These are phyloP conservation scores for Danio choprae DNA, from an alignment of 2,797 vertebrate species.

Conservation along the genomic window DNA sequence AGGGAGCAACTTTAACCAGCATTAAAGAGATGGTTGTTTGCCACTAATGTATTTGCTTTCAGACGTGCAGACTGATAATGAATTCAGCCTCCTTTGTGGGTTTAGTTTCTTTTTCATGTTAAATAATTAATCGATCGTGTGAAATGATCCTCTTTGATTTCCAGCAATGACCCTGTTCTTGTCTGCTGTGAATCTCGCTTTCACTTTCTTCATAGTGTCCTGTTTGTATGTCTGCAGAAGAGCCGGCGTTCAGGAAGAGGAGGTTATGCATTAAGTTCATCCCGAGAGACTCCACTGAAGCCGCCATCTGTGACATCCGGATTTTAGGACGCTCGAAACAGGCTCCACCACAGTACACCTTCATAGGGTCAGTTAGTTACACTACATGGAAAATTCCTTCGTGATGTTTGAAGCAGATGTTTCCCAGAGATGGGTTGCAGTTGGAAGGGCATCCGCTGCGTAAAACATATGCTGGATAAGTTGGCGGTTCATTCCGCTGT, in stretches of 20 bases:
- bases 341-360: slow-evolving; percentile 95
- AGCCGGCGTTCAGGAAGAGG: slow-evolving; percentile 94
- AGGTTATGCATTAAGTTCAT: slow-evolving; percentile 98
- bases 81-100: slow-evolving; percentile 5
- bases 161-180: background rate
- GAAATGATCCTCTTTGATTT: slow-evolving; percentile 28
- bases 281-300: slow-evolving; percentile 97
- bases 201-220: slow-evolving; percentile 18
- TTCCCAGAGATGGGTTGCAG: too few species aligned
- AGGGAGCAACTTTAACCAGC: background rate
- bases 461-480: too few species aligned
- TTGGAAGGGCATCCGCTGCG: too few species aligned
- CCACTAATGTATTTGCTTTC: background rate
- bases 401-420: too few species aligned
- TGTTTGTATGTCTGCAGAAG: slow-evolving; percentile 79
- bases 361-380: slow-evolving; percentile 88
- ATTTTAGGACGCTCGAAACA: slow-evolving; percentile 95
- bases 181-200: slow-evolving; percentile 7
- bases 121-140: slow-evolving; percentile 35
- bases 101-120: slow-evolving; percentile 10
- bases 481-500: too few species aligned
- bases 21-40: background rate
- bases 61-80: background rate
- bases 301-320: slow-evolving; percentile 95
- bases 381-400: too few species aligned